A percentile compares a stretch with the other conserved stretches of the same genome.
These are phyloP conservation scores for Circaetus gallicus DNA, from an alignment of 2,113 vertebrate genomes.

Conservation along the genomic window DNA sequence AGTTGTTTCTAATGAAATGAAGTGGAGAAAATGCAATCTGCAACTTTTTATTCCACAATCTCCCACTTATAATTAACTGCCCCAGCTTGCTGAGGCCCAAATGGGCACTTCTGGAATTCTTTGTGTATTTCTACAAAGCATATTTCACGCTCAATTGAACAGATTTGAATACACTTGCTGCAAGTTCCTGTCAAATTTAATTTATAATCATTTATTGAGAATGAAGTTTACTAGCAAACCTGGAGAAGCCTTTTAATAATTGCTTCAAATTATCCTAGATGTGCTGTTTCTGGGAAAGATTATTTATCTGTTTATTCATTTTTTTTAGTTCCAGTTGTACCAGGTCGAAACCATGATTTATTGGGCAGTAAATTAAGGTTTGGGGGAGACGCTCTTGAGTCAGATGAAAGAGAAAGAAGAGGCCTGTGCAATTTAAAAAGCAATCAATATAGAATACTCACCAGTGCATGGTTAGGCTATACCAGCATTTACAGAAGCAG, in stretches of 20 bases:
- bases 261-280: not conserved
- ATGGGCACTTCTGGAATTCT: constrained; percentile 38
- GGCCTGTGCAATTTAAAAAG: not conserved
- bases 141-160: constrained; percentile 60
- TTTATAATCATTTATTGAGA: not conserved
- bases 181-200: constrained; percentile 52
- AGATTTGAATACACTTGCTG: constrained; percentile 60
- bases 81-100: constrained; percentile 38
- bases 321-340: not conserved
- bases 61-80: constrained; percentile 38
- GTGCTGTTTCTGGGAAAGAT: not conserved
- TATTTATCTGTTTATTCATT: not conserved
- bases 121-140: constrained; percentile 43
- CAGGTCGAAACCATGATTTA: not conserved
- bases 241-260: not conserved
- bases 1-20: constrained; percentile 21
- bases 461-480: not conserved
- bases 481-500: not conserved
- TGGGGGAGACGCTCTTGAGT: not conserved
- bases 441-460: not conserved
- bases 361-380: not conserved
- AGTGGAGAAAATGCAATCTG: constrained; percentile 25
- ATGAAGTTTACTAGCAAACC: constrained; percentile 43
- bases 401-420: not conserved
- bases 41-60: constrained; percentile 12